Conservation (phyloP, 2,888 invertebrate species). For the Branchinecta sandiegonensis region DNA sequence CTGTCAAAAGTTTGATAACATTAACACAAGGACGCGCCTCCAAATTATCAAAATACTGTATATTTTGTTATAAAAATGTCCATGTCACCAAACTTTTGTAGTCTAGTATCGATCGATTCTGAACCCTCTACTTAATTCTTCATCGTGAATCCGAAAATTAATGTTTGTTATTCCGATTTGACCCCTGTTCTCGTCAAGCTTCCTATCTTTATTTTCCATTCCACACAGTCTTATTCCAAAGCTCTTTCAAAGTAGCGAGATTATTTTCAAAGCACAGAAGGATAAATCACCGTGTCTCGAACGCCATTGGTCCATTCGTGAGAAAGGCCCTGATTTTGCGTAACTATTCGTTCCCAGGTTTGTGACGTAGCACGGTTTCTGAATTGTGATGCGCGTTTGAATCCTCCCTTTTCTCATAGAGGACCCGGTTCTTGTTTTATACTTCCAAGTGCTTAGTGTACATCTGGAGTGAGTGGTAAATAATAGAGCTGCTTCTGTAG, state of each 20-base stretch:
- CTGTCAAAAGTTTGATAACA: no score
- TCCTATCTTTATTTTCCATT: no score
- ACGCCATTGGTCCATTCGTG: not conserved
- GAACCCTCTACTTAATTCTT: no score
- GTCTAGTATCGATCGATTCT: no score
- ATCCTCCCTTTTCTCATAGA: not conserved
- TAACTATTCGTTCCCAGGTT: not conserved
- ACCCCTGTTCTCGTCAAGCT: no score
- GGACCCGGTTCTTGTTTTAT: not conserved
- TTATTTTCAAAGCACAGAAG: constrained; percentile 11
- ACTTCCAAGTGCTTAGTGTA: constrained; percentile 7
- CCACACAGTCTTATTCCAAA: not conserved
- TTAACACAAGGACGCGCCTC: no score
- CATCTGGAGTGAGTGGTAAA: constrained; percentile 15
- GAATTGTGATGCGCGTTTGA: not conserved
- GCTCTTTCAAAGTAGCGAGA: not conserved
- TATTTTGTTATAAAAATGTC: no score
- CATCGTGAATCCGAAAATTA: no score
- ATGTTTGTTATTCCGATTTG: no score
- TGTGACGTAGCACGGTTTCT: not conserved
- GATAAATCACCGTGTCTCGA: not conserved
- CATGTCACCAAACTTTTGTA: no score
- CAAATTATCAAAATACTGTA: no score
- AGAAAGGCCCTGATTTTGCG: constrained; percentile 13
- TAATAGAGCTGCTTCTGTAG: not conserved